phyloP scores from a whole-genome alignment of 2,888 invertebrate genomes.

The Drosophila maculinotata region DNA sequence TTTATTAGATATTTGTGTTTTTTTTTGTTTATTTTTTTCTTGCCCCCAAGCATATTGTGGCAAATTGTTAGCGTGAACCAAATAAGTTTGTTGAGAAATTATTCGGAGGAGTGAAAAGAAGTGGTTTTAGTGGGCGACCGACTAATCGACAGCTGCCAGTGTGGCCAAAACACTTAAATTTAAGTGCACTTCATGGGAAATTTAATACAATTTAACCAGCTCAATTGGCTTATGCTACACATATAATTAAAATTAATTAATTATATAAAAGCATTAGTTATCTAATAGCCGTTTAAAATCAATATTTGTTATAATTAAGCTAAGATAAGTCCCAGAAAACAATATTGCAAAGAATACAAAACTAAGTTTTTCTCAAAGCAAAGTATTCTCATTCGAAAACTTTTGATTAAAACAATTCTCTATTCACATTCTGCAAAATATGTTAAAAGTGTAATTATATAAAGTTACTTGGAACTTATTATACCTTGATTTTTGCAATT shows the following conservation, averaged over 20 bases:
- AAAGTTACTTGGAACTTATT: too few species aligned
- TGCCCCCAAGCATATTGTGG: conserved; percentile 1
- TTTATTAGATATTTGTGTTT: conserved; percentile 66
- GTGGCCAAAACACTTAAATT: conserved; percentile 14
- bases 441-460: too few species aligned
- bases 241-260: conserved; percentile 1
- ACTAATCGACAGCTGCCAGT: conserved; percentile 15
- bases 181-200: conserved; percentile 12
- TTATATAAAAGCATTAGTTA: not conserved
- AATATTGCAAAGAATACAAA: too few species aligned
- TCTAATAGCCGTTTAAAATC: not conserved
- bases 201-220: conserved; percentile 10
- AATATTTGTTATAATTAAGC: not conserved
- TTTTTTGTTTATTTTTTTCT: not conserved
- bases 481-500: too few species aligned
- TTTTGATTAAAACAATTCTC: too few species aligned
- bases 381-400: too few species aligned
- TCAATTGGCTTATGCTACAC: not conserved
- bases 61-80: conserved; percentile 16
- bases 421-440: too few species aligned
- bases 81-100: not conserved
- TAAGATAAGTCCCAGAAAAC: not conserved
- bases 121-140: not conserved
- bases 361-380: too few species aligned
- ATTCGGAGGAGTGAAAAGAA: not conserved